Base-by-base conservation (phyloP, 2,888 invertebrate species). In the Serrognathus titanus region DNA sequence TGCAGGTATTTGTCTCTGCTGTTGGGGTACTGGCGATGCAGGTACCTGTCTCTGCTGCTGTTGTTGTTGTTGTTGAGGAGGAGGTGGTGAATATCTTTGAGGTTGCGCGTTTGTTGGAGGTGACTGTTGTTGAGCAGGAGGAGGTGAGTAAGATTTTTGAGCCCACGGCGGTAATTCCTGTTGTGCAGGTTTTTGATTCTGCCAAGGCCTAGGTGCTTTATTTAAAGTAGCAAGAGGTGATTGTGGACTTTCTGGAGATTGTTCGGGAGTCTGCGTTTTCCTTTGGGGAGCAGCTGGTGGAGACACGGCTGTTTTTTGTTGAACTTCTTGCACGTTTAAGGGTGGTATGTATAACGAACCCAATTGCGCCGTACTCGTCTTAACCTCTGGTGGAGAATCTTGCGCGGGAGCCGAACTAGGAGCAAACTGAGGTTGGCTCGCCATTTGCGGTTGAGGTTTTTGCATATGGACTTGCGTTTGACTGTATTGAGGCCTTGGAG, bases 141-240 rank as follows among this genome's bases (percentile, higher is more conserved):
- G 60, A 8, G 59, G 51, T 10, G 53, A 39, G 12, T 62, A 51
- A 2, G 57, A 52, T n/a, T 53, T 48, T 48, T 52, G 58, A n/a
- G 74, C 82, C 80, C 84, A 83, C 43, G 80, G 75, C 1, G 83
- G 83, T 7, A 80, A 64, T 41, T 80, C 80, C 59, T 80, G 79
- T 48, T 78, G 71, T 53, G 74, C 74, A 43, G 69, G 71, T 11
- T 73, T 72, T 45, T 75, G 74, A 40, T 73, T 75, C 68, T 82
- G 76, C 85, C 85, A 85, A 1, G 85, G 85, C 41, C 82, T 83
- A 1, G 85, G 85, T 1, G 84, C 82, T 68, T 84, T 83, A 53
- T 81, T 79, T 46, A 85, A 67, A 3, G 79, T 78, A 2, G 79
- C 76, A 12, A 80, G 79, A 53, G 81, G 74, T 3, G 76, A 70